Conservation (phyloP, 1,140 invertebrate species). For the Drosophila santomea region DNA sequence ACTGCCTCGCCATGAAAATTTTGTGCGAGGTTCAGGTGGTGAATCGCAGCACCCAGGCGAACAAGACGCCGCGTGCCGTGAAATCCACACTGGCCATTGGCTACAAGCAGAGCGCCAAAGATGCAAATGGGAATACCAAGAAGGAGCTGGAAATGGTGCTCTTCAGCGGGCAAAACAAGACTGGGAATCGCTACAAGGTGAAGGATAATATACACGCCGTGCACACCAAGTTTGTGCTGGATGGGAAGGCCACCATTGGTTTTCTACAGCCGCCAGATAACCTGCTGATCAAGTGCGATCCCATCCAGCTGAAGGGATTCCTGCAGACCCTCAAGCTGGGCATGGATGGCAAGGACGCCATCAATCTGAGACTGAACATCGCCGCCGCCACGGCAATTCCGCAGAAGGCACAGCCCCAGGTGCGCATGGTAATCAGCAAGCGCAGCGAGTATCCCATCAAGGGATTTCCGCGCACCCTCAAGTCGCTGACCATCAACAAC, state of each 20-base stretch:
- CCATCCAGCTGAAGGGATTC: slow-evolving; percentile 89
- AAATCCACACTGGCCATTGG: slow-evolving; percentile 88
- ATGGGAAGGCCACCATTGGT: slow-evolving; percentile 91
- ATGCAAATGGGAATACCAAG: slow-evolving; percentile 62
- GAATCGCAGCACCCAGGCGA: slow-evolving; percentile 86
- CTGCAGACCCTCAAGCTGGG: slow-evolving; percentile 87
- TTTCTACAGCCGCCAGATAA: slow-evolving; percentile 89
- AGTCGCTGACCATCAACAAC: slow-evolving; percentile 85
- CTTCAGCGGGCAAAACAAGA: slow-evolving; percentile 88
- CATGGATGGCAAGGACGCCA: slow-evolving; percentile 87
- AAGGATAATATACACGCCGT: slow-evolving; percentile 88
- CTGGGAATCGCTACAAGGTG: slow-evolving; percentile 89
- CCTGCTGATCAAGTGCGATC: slow-evolving; percentile 88
- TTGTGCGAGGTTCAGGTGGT: slow-evolving; percentile 88
- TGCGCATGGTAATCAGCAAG: slow-evolving; percentile 87
- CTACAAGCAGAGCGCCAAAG: slow-evolving; percentile 84
- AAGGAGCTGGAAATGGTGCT: slow-evolving; percentile 87
- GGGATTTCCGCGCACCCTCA: slow-evolving; percentile 87
- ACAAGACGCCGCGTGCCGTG: slow-evolving; percentile 85
- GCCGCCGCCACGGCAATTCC: slow-evolving; percentile 85
- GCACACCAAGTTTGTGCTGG: slow-evolving; percentile 88
- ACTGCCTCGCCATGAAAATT: slow-evolving; percentile 87
- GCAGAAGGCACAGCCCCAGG: slow-evolving; percentile 84
- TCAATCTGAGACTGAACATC: slow-evolving; percentile 86
- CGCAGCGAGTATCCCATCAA: slow-evolving; percentile 88